Evolutionary conservation across 2,888 invertebrate genomes (phyloP).

Genomic region (Drosophila vallismaia): DNA sequence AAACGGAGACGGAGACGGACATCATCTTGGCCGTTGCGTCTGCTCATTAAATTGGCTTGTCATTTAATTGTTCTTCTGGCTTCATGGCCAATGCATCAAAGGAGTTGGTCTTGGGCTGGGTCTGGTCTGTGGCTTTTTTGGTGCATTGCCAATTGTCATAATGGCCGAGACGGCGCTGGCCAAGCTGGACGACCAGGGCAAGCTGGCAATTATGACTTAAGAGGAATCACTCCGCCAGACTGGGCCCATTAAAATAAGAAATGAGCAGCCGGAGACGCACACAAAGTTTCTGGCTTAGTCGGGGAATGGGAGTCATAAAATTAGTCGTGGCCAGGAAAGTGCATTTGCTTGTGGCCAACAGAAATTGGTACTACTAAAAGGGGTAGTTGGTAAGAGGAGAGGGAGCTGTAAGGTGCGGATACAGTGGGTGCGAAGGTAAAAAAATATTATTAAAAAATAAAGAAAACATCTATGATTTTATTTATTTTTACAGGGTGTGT

Average conservation of each 20-base stretch:
- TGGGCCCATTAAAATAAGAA: constrained; percentile 60
- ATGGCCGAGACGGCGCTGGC: constrained; percentile 55
- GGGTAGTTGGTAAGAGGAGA: not conserved
- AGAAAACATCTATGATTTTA: too few relatives aligned
- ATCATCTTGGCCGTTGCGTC: constrained; percentile 20
- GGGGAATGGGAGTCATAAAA: constrained; percentile 61
- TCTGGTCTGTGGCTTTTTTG: constrained; percentile 50
- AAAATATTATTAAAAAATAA: not conserved
- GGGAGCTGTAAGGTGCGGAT: not conserved
- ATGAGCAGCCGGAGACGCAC: constrained; percentile 46
- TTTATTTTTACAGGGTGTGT: too few relatives aligned
- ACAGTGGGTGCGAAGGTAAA: not conserved
- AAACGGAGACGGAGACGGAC: constrained; percentile 6
- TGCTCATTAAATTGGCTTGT: constrained; percentile 71
- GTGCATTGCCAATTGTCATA: constrained; percentile 73
- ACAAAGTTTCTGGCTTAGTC: constrained; percentile 53
- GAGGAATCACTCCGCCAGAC: constrained; percentile 64
- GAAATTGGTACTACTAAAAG: not conserved
- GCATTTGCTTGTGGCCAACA: constrained; percentile 48
- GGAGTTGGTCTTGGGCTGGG: constrained; percentile 47
- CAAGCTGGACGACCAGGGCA: constrained; percentile 49
- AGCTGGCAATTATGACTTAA: constrained; percentile 74
- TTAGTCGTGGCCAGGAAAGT: constrained; percentile 62
- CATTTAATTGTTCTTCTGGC: constrained; percentile 72
- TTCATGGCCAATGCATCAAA: constrained; percentile 56